Conservation (phyloP, 2,888 invertebrate genomes). For the Sepiola atlantica region DNA sequence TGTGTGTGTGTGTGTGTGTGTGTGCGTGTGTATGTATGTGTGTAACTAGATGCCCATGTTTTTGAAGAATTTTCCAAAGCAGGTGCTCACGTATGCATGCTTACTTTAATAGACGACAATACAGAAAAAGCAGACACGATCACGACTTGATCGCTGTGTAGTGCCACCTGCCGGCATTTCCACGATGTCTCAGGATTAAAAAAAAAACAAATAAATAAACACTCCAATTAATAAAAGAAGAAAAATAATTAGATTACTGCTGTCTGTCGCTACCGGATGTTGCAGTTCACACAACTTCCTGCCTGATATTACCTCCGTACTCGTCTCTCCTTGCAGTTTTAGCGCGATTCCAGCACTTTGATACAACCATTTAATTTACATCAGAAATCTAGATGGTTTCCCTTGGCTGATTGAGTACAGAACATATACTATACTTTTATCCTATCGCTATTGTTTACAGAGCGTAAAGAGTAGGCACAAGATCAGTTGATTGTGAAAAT, state of each 20-base stretch:
- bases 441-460: too few relatives aligned
- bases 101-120: neutral
- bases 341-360: neutral
- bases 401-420: too few relatives aligned
- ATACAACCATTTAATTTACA: neutral
- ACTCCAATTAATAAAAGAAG: too few relatives aligned
- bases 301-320: neutral
- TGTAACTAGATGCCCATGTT: too few relatives aligned
- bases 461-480: too few relatives aligned
- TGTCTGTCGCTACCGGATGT: constrained; percentile 32
- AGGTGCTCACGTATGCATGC: neutral
- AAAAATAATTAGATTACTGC: too few relatives aligned
- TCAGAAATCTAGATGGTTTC: too few relatives aligned
- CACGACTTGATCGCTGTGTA: neutral
- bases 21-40: neutral
- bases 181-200: neutral
- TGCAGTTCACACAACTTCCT: neutral
- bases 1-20: too few relatives aligned
- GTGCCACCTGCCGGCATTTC: neutral
- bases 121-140: neutral
- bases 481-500: too few relatives aligned
- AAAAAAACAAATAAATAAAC: neutral
- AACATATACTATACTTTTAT: too few relatives aligned
- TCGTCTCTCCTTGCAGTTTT: neutral
- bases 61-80: too few relatives aligned